phyloP scores from a whole-genome alignment of 1,140 invertebrate species.

The Drosophila melanica region DNA sequence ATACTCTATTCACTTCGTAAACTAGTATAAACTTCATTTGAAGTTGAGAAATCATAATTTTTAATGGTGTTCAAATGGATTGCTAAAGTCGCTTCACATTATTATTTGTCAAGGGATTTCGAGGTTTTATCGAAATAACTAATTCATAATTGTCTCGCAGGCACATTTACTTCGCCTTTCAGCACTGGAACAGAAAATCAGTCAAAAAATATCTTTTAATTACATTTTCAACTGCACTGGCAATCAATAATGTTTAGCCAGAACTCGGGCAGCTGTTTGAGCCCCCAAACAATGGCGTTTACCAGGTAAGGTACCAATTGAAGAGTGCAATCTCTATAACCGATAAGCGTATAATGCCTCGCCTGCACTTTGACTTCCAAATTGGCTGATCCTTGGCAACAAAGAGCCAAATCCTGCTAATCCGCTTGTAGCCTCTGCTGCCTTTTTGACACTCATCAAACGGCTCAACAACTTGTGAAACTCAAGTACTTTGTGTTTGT shows the following conservation, averaged over 20 bases:
- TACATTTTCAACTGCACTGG: slow-evolving; percentile 27
- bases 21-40: too few relatives aligned
- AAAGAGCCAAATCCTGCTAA: slow-evolving; percentile 69
- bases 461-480: slow-evolving; percentile 55
- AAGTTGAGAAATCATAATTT: too few relatives aligned
- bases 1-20: too few relatives aligned
- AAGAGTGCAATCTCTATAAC: slow-evolving; percentile 55
- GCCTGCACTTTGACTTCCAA: slow-evolving; percentile 75
- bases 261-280: slow-evolving; percentile 57
- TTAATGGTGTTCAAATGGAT: neutral
- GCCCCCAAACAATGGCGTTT: slow-evolving; percentile 29
- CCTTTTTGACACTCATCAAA: slow-evolving; percentile 80
- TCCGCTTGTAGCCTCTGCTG: slow-evolving; percentile 65
- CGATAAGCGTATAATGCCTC: slow-evolving; percentile 69
- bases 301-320: slow-evolving; percentile 44
- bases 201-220: slow-evolving; percentile 72
- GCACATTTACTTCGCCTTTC: slow-evolving; percentile 64
- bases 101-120: slow-evolving; percentile 24
- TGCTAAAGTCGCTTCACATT: neutral
- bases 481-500: slow-evolving; percentile 51
- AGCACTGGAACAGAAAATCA: slow-evolving; percentile 36
- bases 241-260: slow-evolving; percentile 57
- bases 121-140: neutral
- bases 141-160: slow-evolving; percentile 20
- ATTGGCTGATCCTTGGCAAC: slow-evolving; percentile 69